Conservation (phyloP, 2,113 vertebrate species). For the Cephalopholis sonnerati region DNA sequence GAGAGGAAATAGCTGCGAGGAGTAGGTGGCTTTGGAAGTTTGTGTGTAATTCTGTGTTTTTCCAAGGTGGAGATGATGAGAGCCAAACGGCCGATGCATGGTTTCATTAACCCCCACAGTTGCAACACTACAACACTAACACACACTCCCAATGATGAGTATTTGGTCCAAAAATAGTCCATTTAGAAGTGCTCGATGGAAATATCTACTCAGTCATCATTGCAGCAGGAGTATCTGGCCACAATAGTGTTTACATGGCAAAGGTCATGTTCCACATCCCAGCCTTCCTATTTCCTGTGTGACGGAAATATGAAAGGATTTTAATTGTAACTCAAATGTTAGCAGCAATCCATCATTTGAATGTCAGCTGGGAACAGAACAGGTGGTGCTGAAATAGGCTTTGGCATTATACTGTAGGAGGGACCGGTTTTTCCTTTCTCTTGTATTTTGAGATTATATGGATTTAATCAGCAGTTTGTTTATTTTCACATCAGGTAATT, state of each 20-base stretch:
- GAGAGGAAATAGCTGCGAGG: conserved; percentile 4
- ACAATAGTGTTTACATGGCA: conserved; percentile 57
- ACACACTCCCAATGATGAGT: not conserved
- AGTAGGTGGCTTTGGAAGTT: not conserved
- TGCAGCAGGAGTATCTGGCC: conserved; percentile 15
- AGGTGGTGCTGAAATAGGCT: conserved; percentile 25
- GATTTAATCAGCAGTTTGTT: not conserved
- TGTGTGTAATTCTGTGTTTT: conserved; percentile 19
- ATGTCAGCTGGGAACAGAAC: conserved; percentile 6
- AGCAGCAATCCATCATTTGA: conserved; percentile 18
- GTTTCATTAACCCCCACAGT: conserved; percentile 14
- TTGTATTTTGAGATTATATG: not conserved
- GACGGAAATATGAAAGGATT: conserved; percentile 49
- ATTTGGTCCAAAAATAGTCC: conserved; percentile 44
- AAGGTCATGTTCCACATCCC: conserved; percentile 34
- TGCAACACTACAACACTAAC: not conserved
- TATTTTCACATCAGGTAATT: not conserved
- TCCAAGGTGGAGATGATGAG: conserved; percentile 8
- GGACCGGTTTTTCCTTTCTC: not conserved
- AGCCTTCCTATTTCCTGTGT: conserved; percentile 42
- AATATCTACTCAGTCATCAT: conserved; percentile 37
- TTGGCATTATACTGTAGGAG: not conserved
- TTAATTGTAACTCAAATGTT: conserved; percentile 44
- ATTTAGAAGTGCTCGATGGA: conserved; percentile 54
- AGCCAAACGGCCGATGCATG: not conserved